These are phyloP conservation scores for Drosophila lacertosa DNA, from an alignment of 1,140 invertebrate species.

Conservation along the genomic window DNA sequence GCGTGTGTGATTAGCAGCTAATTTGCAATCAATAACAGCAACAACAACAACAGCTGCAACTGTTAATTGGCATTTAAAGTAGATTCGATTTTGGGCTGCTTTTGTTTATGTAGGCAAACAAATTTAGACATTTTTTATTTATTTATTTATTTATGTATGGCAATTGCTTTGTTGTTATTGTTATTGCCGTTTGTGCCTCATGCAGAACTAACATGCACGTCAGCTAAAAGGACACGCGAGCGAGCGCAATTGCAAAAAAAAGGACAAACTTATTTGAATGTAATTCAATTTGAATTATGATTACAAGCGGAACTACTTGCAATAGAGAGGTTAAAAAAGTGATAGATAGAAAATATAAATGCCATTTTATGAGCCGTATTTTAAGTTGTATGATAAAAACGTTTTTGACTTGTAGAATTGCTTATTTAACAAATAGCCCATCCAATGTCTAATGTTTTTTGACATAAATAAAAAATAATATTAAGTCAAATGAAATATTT, in stretches of 20 bases:
- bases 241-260: neutral
- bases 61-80: conserved; percentile 35
- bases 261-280: neutral
- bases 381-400: too few relatives aligned
- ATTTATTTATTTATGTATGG: conserved; percentile 52
- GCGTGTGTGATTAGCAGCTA: conserved; percentile 49
- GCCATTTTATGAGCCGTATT: too few relatives aligned
- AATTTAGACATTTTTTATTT: conserved; percentile 8
- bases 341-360: too few relatives aligned
- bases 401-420: too few relatives aligned
- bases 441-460: too few relatives aligned
- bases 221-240: conserved; percentile 19
- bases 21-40: conserved; percentile 66
- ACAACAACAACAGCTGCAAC: conserved; percentile 12
- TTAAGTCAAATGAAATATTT: too few relatives aligned
- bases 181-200: conserved; percentile 40
- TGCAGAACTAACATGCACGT: conserved; percentile 73
- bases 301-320: neutral
- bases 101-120: conserved; percentile 74
- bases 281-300: conserved; percentile 14
- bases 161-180: conserved; percentile 48
- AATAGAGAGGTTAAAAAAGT: too few relatives aligned
- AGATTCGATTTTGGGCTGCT: conserved; percentile 1
- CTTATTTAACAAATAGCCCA: too few relatives aligned
- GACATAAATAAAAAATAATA: too few relatives aligned